A percentile compares a stretch with the other conserved stretches of the same genome.
phyloP scores from a whole-genome alignment of 2,113 vertebrate species.

The Sylvilagus bachmani region DNA sequence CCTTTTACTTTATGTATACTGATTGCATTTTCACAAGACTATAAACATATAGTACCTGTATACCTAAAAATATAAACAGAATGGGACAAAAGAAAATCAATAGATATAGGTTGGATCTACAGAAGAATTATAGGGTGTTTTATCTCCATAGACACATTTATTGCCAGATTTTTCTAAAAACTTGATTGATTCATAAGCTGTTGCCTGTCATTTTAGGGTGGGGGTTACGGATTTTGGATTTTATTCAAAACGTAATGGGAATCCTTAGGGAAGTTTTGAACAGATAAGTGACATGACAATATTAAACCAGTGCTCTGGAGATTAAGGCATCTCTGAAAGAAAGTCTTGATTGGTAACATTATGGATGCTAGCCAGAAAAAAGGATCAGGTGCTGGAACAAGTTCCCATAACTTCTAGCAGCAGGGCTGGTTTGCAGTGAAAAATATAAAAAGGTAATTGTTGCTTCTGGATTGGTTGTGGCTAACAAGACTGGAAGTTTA shows the following conservation, averaged over 20 bases:
- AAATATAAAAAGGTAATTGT: too few species aligned
- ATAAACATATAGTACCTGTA: neutral
- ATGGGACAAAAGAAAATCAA: neutral
- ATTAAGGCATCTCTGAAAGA: too few species aligned
- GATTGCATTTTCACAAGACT: slow-evolving; percentile 11
- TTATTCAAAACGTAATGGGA: neutral
- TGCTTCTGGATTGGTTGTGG: too few species aligned
- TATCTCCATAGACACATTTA: neutral
- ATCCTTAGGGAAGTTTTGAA: neutral
- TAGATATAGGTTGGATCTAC: neutral
- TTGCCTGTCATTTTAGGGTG: neutral
- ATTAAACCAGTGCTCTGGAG: too few species aligned
- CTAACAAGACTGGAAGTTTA: too few species aligned
- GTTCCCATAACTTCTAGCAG: too few species aligned
- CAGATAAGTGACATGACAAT: neutral
- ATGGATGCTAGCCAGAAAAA: too few species aligned
- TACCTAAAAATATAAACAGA: slow-evolving; percentile 38
- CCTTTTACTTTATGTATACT: neutral
- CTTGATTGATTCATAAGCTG: neutral
- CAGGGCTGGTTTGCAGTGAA: too few species aligned
- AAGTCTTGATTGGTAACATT: too few species aligned
- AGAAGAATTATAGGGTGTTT: slow-evolving; percentile 2
- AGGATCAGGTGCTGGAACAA: too few species aligned
- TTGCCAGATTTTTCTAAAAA: neutral
- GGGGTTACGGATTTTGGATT: neutral